phyloP scores from a whole-genome alignment of 1,140 invertebrate genomes.

The Lucilia cuprina region DNA sequence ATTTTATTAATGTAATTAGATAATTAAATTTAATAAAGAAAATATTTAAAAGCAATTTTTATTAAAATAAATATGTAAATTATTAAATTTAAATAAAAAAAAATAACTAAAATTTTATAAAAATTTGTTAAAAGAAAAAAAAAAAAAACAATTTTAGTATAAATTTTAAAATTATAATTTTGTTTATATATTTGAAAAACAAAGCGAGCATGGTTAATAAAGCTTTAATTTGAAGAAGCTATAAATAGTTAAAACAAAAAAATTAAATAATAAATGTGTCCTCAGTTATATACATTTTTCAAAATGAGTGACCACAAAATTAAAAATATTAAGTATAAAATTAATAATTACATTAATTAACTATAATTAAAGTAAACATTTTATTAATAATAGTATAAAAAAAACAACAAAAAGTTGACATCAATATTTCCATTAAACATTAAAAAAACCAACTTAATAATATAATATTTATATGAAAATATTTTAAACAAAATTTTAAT shows the following conservation, averaged over 20 bases:
- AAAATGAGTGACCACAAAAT: slow-evolving; percentile 36
- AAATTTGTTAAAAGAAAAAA: slow-evolving; percentile 24
- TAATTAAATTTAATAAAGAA: not conserved
- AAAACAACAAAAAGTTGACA: slow-evolving; percentile 38
- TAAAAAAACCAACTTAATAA: slow-evolving; percentile 24
- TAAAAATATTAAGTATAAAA: slow-evolving; percentile 30
- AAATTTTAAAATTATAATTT: slow-evolving; percentile 39
- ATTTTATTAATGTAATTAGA: slow-evolving; percentile 1
- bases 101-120: slow-evolving; percentile 25
- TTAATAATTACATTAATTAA: not conserved
- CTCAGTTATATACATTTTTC: slow-evolving; percentile 38
- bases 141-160: slow-evolving; percentile 34
- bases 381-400: slow-evolving; percentile 32
- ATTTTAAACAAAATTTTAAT: slow-evolving; percentile 26
- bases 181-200: slow-evolving; percentile 44
- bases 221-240: slow-evolving; percentile 61
- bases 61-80: slow-evolving; percentile 31
- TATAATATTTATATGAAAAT: slow-evolving; percentile 33
- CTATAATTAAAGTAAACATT: slow-evolving; percentile 12
- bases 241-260: slow-evolving; percentile 39
- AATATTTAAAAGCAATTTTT: slow-evolving; percentile 22
- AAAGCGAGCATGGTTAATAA: slow-evolving; percentile 63
- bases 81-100: slow-evolving; percentile 33
- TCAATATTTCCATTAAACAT: slow-evolving; percentile 42
- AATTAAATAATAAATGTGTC: slow-evolving; percentile 36